Evolutionary conservation across 2,113 vertebrate species (phyloP), one percentile per base, ranked within the genome.

Genomic region (Neogale vison): DNA sequence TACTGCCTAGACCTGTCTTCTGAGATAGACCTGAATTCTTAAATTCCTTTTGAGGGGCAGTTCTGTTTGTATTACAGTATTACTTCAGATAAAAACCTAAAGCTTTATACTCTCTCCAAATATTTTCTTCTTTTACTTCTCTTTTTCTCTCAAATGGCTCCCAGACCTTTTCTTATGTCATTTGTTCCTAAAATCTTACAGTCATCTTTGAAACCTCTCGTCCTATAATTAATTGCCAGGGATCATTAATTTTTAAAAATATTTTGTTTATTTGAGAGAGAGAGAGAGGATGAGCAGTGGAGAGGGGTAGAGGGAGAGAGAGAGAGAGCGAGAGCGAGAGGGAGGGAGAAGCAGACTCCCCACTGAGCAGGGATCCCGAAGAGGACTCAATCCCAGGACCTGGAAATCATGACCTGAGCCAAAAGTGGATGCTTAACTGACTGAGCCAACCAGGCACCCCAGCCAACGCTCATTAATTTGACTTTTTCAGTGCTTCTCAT

Each of bases 11-110:
- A 80, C 59, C 20, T 92, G 12, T 94, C 72, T 76, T 74, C 45
- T 88, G 34, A 92, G 55, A 80, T 61, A 77, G 36, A 69, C 24
- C 50, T 79, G 45, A 96, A 57, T 71, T 95, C 93, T 87, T 36
- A 71, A 71, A 79, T 96, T 87, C 50, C 82, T 29, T 7, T 87
- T 79, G 34, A 81, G 23, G n/a, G 39, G 31, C 23, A 77, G 24
- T 90, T 90, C 67, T 88, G 36, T 87, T 67, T 71, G 13, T 93
- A 85, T 77, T 47, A 14, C n/a, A 29, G 14, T 88, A 13, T 90
- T 90, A 71, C 36, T 36, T 83, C 50, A 87, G 71, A 87, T 69
- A 83, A 76, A 93, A 94, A 50, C 7, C 39, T 81, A 59, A 77
- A 76, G 12, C 59, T 81, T 72, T 71, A 42, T 83, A 50, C 55